These are phyloP conservation scores for Gambusia yucatana DNA, from an alignment of 2,797 vertebrate genomes.

Conservation along the genomic window DNA sequence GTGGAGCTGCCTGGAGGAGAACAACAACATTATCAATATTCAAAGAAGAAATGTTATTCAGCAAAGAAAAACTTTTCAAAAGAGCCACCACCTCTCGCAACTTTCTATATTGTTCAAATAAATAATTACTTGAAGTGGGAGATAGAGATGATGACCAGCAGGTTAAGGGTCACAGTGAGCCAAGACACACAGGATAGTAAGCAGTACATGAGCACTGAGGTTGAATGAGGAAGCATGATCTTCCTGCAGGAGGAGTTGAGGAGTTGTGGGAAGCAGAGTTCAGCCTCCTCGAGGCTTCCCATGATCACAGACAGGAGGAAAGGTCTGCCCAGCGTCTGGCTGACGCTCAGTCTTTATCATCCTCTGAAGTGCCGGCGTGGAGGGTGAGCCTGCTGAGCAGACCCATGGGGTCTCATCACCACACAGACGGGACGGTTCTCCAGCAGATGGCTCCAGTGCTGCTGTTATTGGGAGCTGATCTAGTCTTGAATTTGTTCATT, in stretches of 20 bases:
- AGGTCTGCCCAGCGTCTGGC: neutral
- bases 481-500: neutral
- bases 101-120: neutral
- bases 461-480: neutral
- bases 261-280: conserved; percentile 20
- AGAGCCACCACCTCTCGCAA: too few relatives aligned
- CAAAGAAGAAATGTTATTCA: too few relatives aligned
- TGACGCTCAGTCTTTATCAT: neutral
- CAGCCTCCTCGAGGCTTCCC: neutral
- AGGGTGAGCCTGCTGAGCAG: neutral
- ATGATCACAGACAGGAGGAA: neutral
- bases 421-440: too few relatives aligned
- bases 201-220: neutral
- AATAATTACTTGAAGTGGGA: conserved; percentile 14
- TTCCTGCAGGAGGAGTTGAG: neutral
- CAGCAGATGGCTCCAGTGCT: neutral
- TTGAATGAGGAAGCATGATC: neutral
- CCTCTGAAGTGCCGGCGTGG: neutral
- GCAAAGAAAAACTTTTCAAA: too few relatives aligned
- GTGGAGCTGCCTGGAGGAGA: conserved; percentile 55
- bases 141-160: conserved; percentile 27
- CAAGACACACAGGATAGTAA: conserved; percentile 2
- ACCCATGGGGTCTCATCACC: neutral
- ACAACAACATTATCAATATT: too few relatives aligned
- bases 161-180: conserved; percentile 20